A percentile compares a stretch with the other conserved stretches of the same genome.
Evolutionary conservation across 2,888 invertebrate genomes (phyloP).

Genomic region (Acleris laterana): DNA sequence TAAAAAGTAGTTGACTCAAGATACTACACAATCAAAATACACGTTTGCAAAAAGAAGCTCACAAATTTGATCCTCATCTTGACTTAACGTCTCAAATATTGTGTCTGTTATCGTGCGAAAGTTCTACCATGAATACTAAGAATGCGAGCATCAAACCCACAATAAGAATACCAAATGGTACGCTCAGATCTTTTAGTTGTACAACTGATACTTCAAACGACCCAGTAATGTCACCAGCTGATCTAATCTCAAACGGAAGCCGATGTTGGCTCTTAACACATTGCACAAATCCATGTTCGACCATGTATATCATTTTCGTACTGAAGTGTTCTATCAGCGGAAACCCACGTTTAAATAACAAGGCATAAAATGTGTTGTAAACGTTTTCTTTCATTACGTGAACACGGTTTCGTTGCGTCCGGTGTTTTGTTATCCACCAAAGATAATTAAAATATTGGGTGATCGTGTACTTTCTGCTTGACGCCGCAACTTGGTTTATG

Average conservation of each 20-base stretch:
- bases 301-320: background rate
- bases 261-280: constrained; percentile 11
- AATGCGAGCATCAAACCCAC: background rate
- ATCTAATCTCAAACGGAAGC: background rate
- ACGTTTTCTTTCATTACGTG: constrained; percentile 12
- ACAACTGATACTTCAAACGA: constrained; percentile 12
- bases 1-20: no score
- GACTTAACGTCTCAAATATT: no score
- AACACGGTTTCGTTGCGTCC: background rate
- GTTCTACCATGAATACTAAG: constrained; percentile 10
- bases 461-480: constrained; percentile 26
- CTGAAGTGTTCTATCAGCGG: constrained; percentile 11
- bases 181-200: constrained; percentile 8
- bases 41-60: no score
- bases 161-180: constrained; percentile 21
- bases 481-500: constrained; percentile 16
- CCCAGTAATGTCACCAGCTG: background rate
- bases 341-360: constrained; percentile 33
- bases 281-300: constrained; percentile 24
- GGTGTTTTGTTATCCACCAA: constrained; percentile 26
- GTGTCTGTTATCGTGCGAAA: background rate
- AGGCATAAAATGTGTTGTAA: constrained; percentile 18
- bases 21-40: no score
- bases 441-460: constrained; percentile 29
- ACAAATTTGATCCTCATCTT: no score